Evolutionary conservation across 2,113 vertebrate species (phyloP), one percentile per base, ranked within the genome.

Genomic region (Geococcyx californianus): DNA sequence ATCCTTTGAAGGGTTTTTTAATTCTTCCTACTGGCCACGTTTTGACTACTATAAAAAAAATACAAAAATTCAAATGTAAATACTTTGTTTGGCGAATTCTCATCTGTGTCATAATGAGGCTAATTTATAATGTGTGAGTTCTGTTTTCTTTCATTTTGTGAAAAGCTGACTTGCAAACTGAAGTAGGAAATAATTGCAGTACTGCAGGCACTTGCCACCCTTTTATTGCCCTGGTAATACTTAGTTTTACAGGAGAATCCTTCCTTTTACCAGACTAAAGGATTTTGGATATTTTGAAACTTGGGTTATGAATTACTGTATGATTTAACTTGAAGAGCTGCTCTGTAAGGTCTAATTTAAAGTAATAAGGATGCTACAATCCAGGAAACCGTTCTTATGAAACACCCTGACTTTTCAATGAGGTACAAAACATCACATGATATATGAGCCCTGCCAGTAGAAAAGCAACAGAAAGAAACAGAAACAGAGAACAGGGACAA

Each of bases 401-500:
- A 97, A 90, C 70, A 95, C 59, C 36, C 44, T 66, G 63, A 72
- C 75, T 89, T 94, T 93, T 93, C 87, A 91, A 12, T 36, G 63
- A 93, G 63, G 69, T 80, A 94, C 67, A 80, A 94, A 95, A 55
- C 1, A 5, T 63, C 54, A 80, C 0, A 0, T 83, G 51, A 36
- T 29, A 36, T 55, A 54, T 19, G 49, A 92, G 90, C 92, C 49
- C n/a, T 92, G 87, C 51, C 88, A 92, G 84, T 62, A 89, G 51
- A 94, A 85, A 87, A 89, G 59, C 60, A 89, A 81, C 68, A 77
- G 79, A 93, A 31, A 89, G 59, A 85, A 95, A 70, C 42, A 93
- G 79, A 95, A 95, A 96, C 74, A 95, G 62, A 93, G 93, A 94
- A 94, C 56, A 94, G 84, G 67, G 45, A 87, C 84, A 87, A 93